phyloP scores from a whole-genome alignment of 1,140 invertebrate genomes.

The Papilio xuthus region DNA sequence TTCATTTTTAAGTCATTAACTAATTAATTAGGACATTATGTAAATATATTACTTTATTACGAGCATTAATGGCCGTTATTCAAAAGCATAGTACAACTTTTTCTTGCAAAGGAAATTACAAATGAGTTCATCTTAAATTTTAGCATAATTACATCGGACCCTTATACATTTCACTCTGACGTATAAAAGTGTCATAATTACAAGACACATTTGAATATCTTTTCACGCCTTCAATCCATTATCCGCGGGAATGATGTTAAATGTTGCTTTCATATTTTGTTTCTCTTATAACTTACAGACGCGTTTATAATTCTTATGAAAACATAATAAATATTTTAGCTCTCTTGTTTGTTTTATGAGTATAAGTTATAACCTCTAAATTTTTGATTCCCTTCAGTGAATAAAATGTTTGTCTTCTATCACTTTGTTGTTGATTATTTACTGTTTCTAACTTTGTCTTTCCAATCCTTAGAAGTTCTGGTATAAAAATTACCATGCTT shows the following conservation, averaged over 20 bases:
- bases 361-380: neutral
- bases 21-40: constrained; percentile 48
- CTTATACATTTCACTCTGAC: constrained; percentile 63
- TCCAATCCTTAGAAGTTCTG: neutral
- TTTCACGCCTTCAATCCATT: constrained; percentile 62
- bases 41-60: constrained; percentile 67
- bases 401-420: neutral
- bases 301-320: constrained; percentile 49
- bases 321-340: constrained; percentile 17
- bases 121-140: constrained; percentile 79
- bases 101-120: constrained; percentile 75
- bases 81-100: constrained; percentile 62
- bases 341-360: constrained; percentile 39
- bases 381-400: neutral
- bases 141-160: constrained; percentile 77
- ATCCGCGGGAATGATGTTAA: constrained; percentile 63
- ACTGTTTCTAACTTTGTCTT: neutral
- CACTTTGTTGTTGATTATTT: neutral
- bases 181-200: constrained; percentile 64
- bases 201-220: constrained; percentile 75
- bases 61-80: constrained; percentile 52
- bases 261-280: constrained; percentile 60
- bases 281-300: constrained; percentile 46
- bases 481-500: too few relatives aligned
- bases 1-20: neutral